Evolutionary conservation across 2,797 vertebrate species (phyloP).

Genomic region (Microctenopoma stevenorrisi): DNA sequence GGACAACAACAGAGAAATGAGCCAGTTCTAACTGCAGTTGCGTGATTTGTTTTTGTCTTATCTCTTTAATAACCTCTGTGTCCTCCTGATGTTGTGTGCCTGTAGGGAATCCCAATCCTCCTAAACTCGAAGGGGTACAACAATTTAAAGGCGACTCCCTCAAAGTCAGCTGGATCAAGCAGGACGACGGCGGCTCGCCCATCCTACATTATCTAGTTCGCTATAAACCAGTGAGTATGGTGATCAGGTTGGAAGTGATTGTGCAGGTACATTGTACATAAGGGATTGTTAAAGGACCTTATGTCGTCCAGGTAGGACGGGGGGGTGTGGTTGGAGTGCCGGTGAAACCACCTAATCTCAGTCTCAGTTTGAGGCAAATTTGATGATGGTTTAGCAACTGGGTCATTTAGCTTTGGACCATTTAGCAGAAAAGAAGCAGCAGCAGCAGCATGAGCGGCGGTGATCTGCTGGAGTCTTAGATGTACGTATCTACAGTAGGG

Average conservation of each 20-base stretch:
- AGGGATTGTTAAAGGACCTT: no score
- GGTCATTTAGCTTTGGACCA: no score
- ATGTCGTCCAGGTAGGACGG: no score
- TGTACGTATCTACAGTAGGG: no score
- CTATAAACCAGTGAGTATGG: slow-evolving; percentile 92
- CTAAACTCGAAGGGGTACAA: slow-evolving; percentile 90
- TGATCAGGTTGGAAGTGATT: background rate
- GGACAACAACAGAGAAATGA: slow-evolving; percentile 33
- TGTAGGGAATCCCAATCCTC: slow-evolving; percentile 94
- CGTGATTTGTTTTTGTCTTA: background rate
- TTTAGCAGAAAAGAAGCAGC: no score
- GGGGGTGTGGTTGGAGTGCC: no score
- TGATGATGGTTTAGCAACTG: no score
- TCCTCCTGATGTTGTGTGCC: slow-evolving; percentile 62
- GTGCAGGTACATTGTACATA: no score
- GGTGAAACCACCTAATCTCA: no score
- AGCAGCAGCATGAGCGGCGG: no score
- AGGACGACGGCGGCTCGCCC: slow-evolving; percentile 96
- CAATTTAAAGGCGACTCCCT: slow-evolving; percentile 92
- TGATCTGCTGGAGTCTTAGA: no score
- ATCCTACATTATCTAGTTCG: slow-evolving; percentile 94
- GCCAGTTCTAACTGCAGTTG: slow-evolving; percentile 6
- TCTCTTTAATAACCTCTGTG: slow-evolving; percentile 28
- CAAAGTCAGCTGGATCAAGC: slow-evolving; percentile 93
- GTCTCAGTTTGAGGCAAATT: no score